Evolutionary conservation across 2,888 invertebrate genomes (phyloP), one percentile per base, ranked within the genome.

Genomic region (Sycophila texana): DNA sequence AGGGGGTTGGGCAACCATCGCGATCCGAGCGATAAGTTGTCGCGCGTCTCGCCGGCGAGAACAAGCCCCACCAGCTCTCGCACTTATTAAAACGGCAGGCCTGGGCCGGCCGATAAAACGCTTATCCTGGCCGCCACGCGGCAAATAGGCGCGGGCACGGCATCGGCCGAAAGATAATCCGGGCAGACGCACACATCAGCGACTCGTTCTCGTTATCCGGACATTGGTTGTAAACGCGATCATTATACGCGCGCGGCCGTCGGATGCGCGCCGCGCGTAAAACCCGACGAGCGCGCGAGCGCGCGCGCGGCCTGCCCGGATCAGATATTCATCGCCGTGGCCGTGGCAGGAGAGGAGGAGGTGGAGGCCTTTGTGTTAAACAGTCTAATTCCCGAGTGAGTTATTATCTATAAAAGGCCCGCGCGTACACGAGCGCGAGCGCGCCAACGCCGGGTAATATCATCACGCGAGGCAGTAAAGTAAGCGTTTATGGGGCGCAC

Each of bases 341-440:
- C 26, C 26, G 26, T 26, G 26, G 39, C 39, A 39, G 39, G 7
- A 39, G 10, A 39, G 39, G 39, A 39, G 39, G 7, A 10, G 30
- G 30, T 5, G 30, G 85, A 85, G 85, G 83, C 85, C 84, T 79
- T 86, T 86, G 86, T 84, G 85, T 86, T 88, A 87, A 88, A 87
- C 86, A 87, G 87, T 82, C 87, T 86, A 88, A 88, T 88, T 88
- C 84, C 81, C 84, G 84, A 85, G 86, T 88, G 87, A 89, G 85
- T 88, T 88, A 87, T 87, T 85, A 87, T 85, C 87, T 86, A 88
- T 88, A 87, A 87, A 88, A 87, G 79, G 83, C 82, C 30, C 12
- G 51, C 22, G 18, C 18, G 58, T 5, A 57, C 26, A n/a, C 51
- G 51, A 22, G 51, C 1, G 61, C 51, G 51, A 22, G 51, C 1